These are phyloP conservation scores for Papilio polyxenes DNA, from an alignment of 1,140 invertebrate genomes.

Conservation along the genomic window DNA sequence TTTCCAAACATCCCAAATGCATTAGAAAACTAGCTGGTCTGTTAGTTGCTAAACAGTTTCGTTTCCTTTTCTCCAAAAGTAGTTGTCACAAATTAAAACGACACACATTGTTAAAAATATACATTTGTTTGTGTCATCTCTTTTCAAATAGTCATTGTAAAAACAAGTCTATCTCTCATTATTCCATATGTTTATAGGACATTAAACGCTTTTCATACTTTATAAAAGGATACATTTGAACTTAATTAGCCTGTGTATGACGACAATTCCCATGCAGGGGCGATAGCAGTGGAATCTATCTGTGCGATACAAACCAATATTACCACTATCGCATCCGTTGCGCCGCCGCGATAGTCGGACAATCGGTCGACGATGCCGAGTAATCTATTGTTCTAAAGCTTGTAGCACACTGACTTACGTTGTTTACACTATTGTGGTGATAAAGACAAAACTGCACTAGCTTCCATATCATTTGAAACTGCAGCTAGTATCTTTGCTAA, in stretches of 20 bases:
- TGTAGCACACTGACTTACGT: slow-evolving; percentile 28
- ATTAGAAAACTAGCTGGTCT: neutral
- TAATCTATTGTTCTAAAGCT: slow-evolving; percentile 56
- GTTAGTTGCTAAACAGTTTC: slow-evolving; percentile 14
- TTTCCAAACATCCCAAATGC: neutral
- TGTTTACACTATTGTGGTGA: neutral
- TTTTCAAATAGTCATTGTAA: neutral
- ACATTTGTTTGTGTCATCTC: neutral
- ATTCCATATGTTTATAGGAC: neutral
- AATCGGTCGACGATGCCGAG: slow-evolving; percentile 43
- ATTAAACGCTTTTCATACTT: neutral
- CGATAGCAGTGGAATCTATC: slow-evolving; percentile 43
- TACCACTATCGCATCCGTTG: slow-evolving; percentile 45
- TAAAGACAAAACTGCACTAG: neutral
- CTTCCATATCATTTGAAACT: neutral
- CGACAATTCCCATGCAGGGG: slow-evolving; percentile 34
- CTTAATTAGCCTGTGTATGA: neutral
- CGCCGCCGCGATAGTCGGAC: slow-evolving; percentile 40
- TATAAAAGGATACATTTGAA: slow-evolving; percentile 14
- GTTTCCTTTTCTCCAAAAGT: slow-evolving; percentile 9
- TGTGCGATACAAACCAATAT: slow-evolving; percentile 41
- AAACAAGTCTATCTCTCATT: too few species aligned
- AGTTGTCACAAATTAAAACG: neutral
- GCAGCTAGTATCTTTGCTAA: neutral
- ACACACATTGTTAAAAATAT: neutral